A percentile compares a stretch with the other conserved stretches of the same genome.
These are phyloP conservation scores for Xylota segnis DNA, from an alignment of 2,888 invertebrate genomes.

Conservation along the genomic window DNA sequence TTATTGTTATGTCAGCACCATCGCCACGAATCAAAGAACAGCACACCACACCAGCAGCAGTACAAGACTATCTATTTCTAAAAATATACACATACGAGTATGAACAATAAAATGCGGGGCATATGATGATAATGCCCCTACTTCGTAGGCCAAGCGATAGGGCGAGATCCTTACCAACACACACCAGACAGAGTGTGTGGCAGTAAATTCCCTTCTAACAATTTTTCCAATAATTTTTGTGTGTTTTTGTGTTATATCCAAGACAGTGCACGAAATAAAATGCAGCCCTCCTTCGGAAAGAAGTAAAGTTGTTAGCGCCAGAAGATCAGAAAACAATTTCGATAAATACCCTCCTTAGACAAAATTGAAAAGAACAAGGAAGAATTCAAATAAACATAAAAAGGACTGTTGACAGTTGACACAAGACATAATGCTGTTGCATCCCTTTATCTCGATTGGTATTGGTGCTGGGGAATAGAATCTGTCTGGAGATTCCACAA, in stretches of 20 bases:
- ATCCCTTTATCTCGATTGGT: background rate
- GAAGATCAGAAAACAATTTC: constrained; percentile 34
- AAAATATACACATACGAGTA: constrained; percentile 36
- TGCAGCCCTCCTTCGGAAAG: background rate
- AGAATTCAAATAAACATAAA: constrained; percentile 2
- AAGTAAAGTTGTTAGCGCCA: constrained; percentile 44
- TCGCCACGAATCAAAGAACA: constrained; percentile 20
- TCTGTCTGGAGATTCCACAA: background rate
- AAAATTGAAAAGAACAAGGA: constrained; percentile 10
- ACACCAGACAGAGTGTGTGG: background rate
- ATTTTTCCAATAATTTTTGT: constrained; percentile 14
- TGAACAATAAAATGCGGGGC: constrained; percentile 47
- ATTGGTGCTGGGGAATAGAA: background rate
- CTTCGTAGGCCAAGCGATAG: constrained; percentile 11
- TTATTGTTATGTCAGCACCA: constrained; percentile 72
- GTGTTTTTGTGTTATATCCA: background rate
- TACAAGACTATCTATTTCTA: constrained; percentile 46
- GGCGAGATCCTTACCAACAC: constrained; percentile 16
- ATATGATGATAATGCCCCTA: constrained; percentile 22
- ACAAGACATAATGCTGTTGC: background rate
- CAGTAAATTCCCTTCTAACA: constrained; percentile 22
- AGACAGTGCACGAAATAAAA: constrained; percentile 2
- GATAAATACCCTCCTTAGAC: background rate
- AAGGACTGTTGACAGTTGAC: constrained; percentile 14
- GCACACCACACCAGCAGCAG: constrained; percentile 1